Evolutionary conservation across 2,113 vertebrate genomes (phyloP), one percentile per base, ranked within the genome.

Genomic region (Rhea pennata): DNA sequence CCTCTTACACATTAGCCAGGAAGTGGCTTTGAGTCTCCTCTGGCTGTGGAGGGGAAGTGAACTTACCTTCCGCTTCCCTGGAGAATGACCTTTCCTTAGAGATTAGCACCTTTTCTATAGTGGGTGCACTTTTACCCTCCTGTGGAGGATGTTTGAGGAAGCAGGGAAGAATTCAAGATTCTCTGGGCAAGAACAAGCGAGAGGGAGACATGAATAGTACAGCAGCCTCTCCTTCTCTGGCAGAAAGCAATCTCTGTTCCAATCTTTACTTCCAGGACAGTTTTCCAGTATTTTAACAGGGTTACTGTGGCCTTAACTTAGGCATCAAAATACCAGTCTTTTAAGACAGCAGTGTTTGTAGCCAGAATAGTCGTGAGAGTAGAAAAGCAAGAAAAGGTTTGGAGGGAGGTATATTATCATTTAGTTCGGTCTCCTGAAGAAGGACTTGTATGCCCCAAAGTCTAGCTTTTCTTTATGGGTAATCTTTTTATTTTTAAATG

Each of bases 231-330:
- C 19, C 10, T 36, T 82, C 53, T n/a, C 72, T 65, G 72, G n/a
- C 79, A 93, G 31, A 76, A 86, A 61, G n/a, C 26, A 0, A 0
- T 27, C 19, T 31, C 4, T 0, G 7, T 85, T 92, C 72, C 72
- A 83, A 20, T 73, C 76, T 42, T 5, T 27, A 10, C n/a, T 88
- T 86, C 64, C 50, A 85, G 58, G 40, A 64, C 6, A 22, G 44
- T 62, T 80, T 93, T 67, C n/a, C 58, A 22, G 58, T 58, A n/a
- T 90, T 95, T 90, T 73, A 65, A n/a, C 24, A 40, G 3, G n/a
- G 65, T 53, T 87, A 0, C 51, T 29, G 17, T 53, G 22, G 58
- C 22, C 29, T 7, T 76, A 10, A 11, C 46, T 48, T 40, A 1
- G 1, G 2, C 15, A 27, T 76, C 23, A 9, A n/a, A 61, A 59